A percentile compares a stretch with the other conserved stretches of the same genome.
These are phyloP conservation scores for Beroe ovata DNA, from an alignment of 37 sponge, comb jelly and placozoan genomes.

Conservation along the genomic window DNA sequence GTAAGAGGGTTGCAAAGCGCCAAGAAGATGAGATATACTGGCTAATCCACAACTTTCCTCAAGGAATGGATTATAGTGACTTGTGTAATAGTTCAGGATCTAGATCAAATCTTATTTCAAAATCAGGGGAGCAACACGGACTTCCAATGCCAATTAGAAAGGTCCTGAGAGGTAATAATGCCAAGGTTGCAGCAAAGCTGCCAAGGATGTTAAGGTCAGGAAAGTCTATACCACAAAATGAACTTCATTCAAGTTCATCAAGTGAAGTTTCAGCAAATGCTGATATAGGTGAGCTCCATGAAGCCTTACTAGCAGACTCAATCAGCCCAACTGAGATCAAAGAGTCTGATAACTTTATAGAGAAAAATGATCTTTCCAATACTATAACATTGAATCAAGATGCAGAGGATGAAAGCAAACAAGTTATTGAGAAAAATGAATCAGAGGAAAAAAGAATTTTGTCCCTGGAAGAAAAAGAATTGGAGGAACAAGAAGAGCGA, in stretches of 20 bases:
- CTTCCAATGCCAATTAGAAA: background rate
- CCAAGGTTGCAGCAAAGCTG: constrained; percentile 29
- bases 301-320: background rate
- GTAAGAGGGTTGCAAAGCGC: constrained; percentile 47
- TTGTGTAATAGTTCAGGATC: background rate
- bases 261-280: background rate
- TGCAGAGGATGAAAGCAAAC: background rate
- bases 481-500: background rate
- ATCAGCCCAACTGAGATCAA: background rate
- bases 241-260: background rate
- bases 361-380: background rate
- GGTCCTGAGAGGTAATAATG: background rate
- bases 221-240: background rate
- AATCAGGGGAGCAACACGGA: background rate
- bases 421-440: background rate
- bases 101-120: background rate
- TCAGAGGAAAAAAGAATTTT: background rate
- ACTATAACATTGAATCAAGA: background rate
- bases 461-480: background rate
- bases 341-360: background rate
- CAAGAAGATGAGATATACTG: constrained; percentile 55
- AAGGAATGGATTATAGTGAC: constrained; percentile 17
- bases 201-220: constrained; percentile 39
- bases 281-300: background rate
- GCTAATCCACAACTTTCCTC: constrained; percentile 62